Conservation (phyloP, 2,797 vertebrate genomes). For the Distichodus sexfasciatus region DNA sequence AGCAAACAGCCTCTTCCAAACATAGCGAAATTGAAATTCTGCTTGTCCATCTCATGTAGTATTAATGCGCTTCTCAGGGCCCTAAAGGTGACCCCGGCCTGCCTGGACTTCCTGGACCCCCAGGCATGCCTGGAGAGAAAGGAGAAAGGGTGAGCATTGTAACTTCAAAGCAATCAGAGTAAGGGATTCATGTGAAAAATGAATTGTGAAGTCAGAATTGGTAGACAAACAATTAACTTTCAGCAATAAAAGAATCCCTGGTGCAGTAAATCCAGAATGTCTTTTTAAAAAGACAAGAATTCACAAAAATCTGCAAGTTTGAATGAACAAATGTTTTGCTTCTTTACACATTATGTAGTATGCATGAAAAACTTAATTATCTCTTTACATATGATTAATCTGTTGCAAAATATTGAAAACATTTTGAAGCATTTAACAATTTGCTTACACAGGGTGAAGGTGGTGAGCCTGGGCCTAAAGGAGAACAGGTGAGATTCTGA, state of each 20-base stretch:
- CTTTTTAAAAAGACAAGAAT: no score
- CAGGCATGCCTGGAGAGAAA: constrained; percentile 86
- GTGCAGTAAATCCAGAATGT: no score
- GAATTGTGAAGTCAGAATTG: not conserved
- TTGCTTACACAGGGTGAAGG: constrained; percentile 77
- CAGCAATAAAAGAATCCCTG: no score
- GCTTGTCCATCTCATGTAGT: not conserved
- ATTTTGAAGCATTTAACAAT: constrained; percentile 4
- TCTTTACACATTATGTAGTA: no score
- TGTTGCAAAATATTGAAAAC: not conserved
- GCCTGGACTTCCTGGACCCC: constrained; percentile 88
- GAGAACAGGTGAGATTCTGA: constrained; percentile 82
- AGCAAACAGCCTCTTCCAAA: not conserved
- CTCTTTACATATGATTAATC: no score
- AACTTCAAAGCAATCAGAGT: not conserved
- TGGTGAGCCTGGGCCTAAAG: constrained; percentile 88
- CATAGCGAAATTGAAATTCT: constrained; percentile 8
- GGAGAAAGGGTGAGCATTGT: constrained; percentile 87
- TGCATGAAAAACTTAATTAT: not conserved
- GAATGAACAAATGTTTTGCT: no score
- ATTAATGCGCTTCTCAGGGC: constrained; percentile 75
- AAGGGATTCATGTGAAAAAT: not conserved
- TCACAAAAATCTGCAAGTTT: no score
- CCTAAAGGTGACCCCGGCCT: constrained; percentile 88
- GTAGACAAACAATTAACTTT: not conserved